A percentile compares a stretch with the other conserved stretches of the same genome.
Evolutionary conservation across 2,113 vertebrate species (phyloP).

Genomic region (Entomyzon cyanotis): DNA sequence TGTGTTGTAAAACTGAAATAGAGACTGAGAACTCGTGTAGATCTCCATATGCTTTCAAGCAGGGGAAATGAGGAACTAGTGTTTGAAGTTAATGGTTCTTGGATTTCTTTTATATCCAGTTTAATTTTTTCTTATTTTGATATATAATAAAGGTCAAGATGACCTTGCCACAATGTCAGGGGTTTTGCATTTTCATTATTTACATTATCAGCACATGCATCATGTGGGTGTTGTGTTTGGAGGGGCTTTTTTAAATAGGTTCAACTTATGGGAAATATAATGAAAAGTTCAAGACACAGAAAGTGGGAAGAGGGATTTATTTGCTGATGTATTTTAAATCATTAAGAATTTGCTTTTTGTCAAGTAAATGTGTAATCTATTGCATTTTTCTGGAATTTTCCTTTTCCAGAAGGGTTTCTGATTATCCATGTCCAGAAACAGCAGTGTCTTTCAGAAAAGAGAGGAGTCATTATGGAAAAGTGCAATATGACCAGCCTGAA

Average conservation of each 20-base stretch:
- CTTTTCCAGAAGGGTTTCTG: slow-evolving; percentile 84
- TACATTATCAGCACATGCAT: not conserved
- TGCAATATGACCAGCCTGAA: slow-evolving; percentile 75
- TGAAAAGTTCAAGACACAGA: not conserved
- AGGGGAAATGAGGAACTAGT: not conserved
- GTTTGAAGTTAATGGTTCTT: not conserved
- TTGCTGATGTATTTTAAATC: not conserved
- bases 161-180: not conserved
- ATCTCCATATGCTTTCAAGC: not conserved
- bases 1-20: not conserved
- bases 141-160: not conserved
- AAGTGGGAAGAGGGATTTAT: not conserved
- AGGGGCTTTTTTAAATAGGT: not conserved
- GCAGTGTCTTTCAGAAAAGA: slow-evolving; percentile 76
- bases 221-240: not conserved
- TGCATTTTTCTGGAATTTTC: slow-evolving; percentile 48
- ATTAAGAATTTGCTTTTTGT: not conserved
- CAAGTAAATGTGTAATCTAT: not conserved
- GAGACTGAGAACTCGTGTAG: not conserved
- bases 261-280: not conserved
- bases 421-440: slow-evolving; percentile 78
- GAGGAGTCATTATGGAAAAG: slow-evolving; percentile 65
- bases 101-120: not conserved
- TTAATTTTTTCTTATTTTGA: not conserved
- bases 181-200: not conserved